These are phyloP conservation scores for Uromys caudimaculatus DNA, from an alignment of 2,797 vertebrate genomes.

Conservation along the genomic window DNA sequence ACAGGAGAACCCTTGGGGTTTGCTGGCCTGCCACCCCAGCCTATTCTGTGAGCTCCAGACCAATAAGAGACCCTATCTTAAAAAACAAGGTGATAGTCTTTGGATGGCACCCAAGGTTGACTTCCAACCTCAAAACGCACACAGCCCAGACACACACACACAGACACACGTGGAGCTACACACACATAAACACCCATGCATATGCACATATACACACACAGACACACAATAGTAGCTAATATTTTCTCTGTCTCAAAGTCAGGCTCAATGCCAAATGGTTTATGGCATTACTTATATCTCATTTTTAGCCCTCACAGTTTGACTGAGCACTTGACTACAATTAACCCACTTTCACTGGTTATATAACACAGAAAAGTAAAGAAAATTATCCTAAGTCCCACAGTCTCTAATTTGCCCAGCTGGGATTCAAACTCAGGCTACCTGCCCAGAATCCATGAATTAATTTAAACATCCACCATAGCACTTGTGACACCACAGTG, in stretches of 20 bases:
- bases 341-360: slow-evolving; percentile 31
- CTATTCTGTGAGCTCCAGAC: neutral
- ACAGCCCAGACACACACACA: neutral
- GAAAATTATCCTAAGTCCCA: slow-evolving; percentile 48
- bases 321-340: slow-evolving; percentile 16
- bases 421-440: slow-evolving; percentile 11
- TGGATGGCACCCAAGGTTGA: neutral
- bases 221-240: neutral
- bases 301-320: neutral
- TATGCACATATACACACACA: neutral
- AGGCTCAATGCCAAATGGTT: neutral
- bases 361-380: slow-evolving; percentile 52
- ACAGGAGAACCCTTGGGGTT: neutral
- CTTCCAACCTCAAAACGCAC: neutral
- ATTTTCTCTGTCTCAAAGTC: neutral
- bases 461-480: slow-evolving; percentile 8
- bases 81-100: neutral
- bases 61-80: neutral
- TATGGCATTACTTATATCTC: neutral
- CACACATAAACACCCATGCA: too few species aligned
- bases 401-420: slow-evolving; percentile 38
- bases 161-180: neutral
- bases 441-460: slow-evolving; percentile 15
- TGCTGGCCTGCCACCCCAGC: neutral
- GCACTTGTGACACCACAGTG: neutral